These are phyloP conservation scores for Phylloscopus trochiloides DNA, from an alignment of 2,113 vertebrate genomes.

Conservation along the genomic window DNA sequence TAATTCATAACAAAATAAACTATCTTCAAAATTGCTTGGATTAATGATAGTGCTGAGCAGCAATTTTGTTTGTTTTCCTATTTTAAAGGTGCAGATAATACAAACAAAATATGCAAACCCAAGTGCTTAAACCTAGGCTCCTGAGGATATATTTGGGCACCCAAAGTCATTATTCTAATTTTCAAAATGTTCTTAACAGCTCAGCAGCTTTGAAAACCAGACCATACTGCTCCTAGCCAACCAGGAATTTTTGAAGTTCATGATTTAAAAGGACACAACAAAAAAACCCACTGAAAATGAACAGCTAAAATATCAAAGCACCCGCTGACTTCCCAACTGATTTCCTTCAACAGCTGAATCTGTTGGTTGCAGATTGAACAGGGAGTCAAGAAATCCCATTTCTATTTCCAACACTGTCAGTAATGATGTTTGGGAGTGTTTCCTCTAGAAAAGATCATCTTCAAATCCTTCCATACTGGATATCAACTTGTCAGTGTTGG, in stretches of 20 bases:
- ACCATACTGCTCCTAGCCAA: fast-evolving
- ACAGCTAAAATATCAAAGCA: neutral
- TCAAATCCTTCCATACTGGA: neutral
- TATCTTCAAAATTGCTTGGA: neutral
- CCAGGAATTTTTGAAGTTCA: neutral
- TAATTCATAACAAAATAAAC: neutral
- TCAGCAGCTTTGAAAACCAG: neutral
- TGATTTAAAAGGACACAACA: neutral
- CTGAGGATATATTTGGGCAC: neutral
- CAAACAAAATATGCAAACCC: neutral
- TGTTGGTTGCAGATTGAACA: neutral
- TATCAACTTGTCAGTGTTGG: neutral
- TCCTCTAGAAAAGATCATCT: neutral
- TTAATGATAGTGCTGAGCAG: neutral
- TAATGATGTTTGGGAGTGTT: neutral
- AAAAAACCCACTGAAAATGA: neutral
- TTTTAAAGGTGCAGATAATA: neutral
- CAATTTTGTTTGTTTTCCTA: neutral
- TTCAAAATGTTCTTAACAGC: neutral
- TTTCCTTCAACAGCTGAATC: neutral
- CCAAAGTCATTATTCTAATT: neutral
- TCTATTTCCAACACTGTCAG: neutral
- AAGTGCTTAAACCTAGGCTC: neutral
- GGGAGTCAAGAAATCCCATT: neutral
- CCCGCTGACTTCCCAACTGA: neutral